Conservation (phyloP, 2,113 vertebrate genomes). For the Rhombomys opimus region DNA sequence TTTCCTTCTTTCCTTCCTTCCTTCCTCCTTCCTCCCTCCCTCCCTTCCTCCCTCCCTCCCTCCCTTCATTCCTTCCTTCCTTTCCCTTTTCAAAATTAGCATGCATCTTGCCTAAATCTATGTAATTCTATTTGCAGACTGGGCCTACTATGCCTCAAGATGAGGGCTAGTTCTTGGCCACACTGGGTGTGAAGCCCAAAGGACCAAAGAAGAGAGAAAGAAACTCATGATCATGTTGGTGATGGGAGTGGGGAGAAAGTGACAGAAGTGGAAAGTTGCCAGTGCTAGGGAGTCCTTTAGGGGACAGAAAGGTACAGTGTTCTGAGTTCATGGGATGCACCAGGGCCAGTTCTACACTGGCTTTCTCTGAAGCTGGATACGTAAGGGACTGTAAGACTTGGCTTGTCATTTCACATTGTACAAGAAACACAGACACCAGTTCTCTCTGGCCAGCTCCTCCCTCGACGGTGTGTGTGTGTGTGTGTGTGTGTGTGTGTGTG, state of each 20-base stretch:
- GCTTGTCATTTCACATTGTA: conserved; percentile 49
- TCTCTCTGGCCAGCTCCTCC: not conserved
- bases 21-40: too few relatives aligned
- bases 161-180: conserved; percentile 66
- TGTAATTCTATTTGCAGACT: conserved; percentile 60
- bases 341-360: not conserved
- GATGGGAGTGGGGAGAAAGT: conserved; percentile 9
- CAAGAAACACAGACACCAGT: not conserved
- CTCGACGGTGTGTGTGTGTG: too few relatives aligned
- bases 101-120: conserved; percentile 46
- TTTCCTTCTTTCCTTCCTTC: not conserved
- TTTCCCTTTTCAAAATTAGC: conserved; percentile 58
- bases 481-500: too few relatives aligned
- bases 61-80: not conserved
- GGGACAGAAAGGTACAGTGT: not conserved
- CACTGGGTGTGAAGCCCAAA: not conserved
- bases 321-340: too few relatives aligned
- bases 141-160: not conserved
- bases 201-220: not conserved
- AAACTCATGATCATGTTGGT: not conserved
- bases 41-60: not conserved
- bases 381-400: conserved; percentile 9
- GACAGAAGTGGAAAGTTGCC: conserved; percentile 6
- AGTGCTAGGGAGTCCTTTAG: conserved; percentile 51
- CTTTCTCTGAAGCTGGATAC: conserved; percentile 33